Conservation (phyloP, 2,888 invertebrate species). For the Tenodera sinensis region DNA sequence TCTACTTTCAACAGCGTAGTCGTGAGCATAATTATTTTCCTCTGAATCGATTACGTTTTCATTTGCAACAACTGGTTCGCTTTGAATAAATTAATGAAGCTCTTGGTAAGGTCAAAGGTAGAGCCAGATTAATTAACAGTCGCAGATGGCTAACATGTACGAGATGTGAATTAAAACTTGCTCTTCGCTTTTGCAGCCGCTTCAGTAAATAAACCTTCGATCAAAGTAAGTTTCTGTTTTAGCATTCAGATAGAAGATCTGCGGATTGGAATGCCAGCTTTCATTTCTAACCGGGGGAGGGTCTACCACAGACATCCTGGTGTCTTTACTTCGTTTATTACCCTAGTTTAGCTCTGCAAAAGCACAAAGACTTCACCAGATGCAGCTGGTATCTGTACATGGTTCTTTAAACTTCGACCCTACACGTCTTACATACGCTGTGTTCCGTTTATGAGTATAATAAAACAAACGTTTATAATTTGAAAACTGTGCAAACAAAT, state of each 20-base stretch:
- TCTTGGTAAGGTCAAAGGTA: background rate
- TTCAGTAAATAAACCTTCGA: background rate
- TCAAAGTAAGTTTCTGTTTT: background rate
- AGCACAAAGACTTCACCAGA: background rate
- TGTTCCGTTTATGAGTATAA: too few species aligned
- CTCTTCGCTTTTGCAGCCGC: background rate
- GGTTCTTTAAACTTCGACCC: too few species aligned
- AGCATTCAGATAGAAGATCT: background rate
- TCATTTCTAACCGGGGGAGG: background rate
- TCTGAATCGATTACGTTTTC: background rate
- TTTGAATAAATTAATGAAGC: background rate
- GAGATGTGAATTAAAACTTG: background rate
- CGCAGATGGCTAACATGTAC: background rate
- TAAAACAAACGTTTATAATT: too few species aligned
- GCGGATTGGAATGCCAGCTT: background rate
- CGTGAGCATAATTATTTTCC: background rate
- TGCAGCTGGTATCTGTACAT: background rate
- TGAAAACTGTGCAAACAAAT: too few species aligned
- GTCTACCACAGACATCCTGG: background rate
- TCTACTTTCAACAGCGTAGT: background rate
- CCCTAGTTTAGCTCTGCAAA: background rate
- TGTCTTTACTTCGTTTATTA: background rate
- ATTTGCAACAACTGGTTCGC: background rate
- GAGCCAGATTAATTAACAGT: background rate
- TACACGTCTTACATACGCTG: too few species aligned